phyloP scores from a whole-genome alignment of 1,140 invertebrate genomes.

The Sogatella furcifera region DNA sequence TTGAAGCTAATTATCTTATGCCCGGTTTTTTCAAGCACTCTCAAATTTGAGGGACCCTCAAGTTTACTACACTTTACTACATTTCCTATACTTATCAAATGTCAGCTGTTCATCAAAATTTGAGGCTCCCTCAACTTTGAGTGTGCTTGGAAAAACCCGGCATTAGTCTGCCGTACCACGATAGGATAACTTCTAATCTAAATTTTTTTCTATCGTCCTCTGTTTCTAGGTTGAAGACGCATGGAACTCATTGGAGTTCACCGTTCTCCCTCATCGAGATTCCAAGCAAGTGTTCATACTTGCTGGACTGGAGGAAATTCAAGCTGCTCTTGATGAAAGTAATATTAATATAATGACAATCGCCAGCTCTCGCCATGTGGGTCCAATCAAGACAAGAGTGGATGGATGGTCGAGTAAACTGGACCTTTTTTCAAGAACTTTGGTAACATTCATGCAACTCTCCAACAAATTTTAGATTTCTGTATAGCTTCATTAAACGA shows the following conservation, averaged over 20 bases:
- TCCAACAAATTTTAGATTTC: too few species aligned
- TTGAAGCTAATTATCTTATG: too few species aligned
- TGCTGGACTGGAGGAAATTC: slow-evolving; percentile 72
- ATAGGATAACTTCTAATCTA: too few species aligned
- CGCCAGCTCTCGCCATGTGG: slow-evolving; percentile 67
- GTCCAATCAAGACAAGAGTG: slow-evolving; percentile 65
- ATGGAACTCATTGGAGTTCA: slow-evolving; percentile 70
- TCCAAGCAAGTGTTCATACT: slow-evolving; percentile 70
- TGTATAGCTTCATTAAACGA: too few species aligned
- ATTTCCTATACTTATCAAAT: too few species aligned
- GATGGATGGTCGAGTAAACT: slow-evolving; percentile 67
- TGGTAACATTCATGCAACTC: slow-evolving; percentile 38
- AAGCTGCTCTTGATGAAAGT: slow-evolving; percentile 68
- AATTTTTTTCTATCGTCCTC: slow-evolving; percentile 14
- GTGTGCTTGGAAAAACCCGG: too few species aligned
- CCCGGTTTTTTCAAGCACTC: too few species aligned
- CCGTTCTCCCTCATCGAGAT: slow-evolving; percentile 64
- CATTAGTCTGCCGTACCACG: too few species aligned
- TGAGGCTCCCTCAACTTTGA: too few species aligned
- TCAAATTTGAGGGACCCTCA: too few species aligned
- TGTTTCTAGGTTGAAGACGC: slow-evolving; percentile 56
- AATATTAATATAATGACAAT: slow-evolving; percentile 79
- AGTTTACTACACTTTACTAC: too few species aligned
- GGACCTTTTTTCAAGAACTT: slow-evolving; percentile 61
- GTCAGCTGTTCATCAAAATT: too few species aligned